Evolutionary conservation across 2,888 invertebrate species (phyloP).

Genomic region (Mythimna impura): DNA sequence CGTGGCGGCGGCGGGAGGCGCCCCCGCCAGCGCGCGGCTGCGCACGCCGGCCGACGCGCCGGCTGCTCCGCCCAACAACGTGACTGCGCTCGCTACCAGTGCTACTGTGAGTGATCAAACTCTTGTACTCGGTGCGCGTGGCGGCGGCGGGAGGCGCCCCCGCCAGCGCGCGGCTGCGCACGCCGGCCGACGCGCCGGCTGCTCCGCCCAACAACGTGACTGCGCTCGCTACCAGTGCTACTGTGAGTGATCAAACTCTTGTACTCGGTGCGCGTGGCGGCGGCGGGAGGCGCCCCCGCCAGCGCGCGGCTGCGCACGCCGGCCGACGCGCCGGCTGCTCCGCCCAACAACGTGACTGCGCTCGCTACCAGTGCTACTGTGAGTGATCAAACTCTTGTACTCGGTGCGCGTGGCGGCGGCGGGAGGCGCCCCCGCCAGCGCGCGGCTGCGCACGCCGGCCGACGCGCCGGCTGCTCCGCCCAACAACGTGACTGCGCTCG

Average conservation of each 20-base stretch:
- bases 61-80: conserved; percentile 96
- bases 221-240: conserved; percentile 95
- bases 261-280: conserved; percentile 95
- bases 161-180: conserved; percentile 77
- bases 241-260: conserved; percentile 90
- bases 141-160: conserved; percentile 86
- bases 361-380: conserved; percentile 96
- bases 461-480: conserved; percentile 97
- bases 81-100: conserved; percentile 95
- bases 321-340: conserved; percentile 95
- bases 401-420: conserved; percentile 93
- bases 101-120: conserved; percentile 92
- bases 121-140: conserved; percentile 95
- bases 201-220: conserved; percentile 97
- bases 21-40: conserved; percentile 52
- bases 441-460: conserved; percentile 91
- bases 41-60: conserved; percentile 95
- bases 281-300: conserved; percentile 72
- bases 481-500: conserved; percentile 95
- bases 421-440: conserved; percentile 69
- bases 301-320: conserved; percentile 89
- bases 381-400: conserved; percentile 90
- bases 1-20: conserved; percentile 91
- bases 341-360: conserved; percentile 96
- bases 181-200: conserved; percentile 95